Percentiles rank a stretch among this genome's conserved stretches.
phyloP scores from a whole-genome alignment of 1,140 invertebrate species.

The Caenorhabditis tropicalis region DNA sequence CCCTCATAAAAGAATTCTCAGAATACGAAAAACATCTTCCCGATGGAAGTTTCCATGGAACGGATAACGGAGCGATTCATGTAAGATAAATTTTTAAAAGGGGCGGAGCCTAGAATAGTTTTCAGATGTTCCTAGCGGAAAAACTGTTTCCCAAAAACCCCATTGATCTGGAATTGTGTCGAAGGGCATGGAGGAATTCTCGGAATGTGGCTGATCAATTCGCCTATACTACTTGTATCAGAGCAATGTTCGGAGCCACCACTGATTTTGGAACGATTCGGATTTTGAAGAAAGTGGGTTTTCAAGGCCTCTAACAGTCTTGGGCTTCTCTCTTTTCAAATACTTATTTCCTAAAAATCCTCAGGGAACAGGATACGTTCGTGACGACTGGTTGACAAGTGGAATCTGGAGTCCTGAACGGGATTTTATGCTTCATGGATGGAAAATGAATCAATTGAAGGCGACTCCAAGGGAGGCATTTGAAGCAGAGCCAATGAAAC shows the following conservation, averaged over 20 bases:
- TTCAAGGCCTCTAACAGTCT: too few species aligned
- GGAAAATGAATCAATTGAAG: background rate
- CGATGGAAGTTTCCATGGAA: conserved; percentile 2
- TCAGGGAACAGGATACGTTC: conserved; percentile 8
- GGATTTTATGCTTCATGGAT: conserved; percentile 40
- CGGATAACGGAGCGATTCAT: conserved; percentile 47
- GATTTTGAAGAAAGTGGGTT: conserved; percentile 31
- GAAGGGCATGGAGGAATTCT: background rate
- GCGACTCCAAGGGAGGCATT: background rate
- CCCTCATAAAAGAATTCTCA: background rate
- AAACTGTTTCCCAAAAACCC: background rate
- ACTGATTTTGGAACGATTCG: background rate
- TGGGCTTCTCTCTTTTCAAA: background rate
- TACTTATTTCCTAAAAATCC: background rate
- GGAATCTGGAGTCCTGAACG: background rate
- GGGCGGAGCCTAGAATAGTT: background rate
- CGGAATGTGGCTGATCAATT: background rate
- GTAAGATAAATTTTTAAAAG: conserved; percentile 5
- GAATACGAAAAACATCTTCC: conserved; percentile 23
- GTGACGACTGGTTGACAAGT: conserved; percentile 26
- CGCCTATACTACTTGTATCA: background rate
- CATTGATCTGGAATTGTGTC: background rate
- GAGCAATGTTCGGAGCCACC: background rate
- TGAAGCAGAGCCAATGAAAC: background rate
- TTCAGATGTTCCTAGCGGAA: conserved; percentile 11